Percentiles rank a stretch among this genome's conserved stretches.
phyloP scores from a whole-genome alignment of 2,113 vertebrate species.

The Notarius lentiginosus region DNA sequence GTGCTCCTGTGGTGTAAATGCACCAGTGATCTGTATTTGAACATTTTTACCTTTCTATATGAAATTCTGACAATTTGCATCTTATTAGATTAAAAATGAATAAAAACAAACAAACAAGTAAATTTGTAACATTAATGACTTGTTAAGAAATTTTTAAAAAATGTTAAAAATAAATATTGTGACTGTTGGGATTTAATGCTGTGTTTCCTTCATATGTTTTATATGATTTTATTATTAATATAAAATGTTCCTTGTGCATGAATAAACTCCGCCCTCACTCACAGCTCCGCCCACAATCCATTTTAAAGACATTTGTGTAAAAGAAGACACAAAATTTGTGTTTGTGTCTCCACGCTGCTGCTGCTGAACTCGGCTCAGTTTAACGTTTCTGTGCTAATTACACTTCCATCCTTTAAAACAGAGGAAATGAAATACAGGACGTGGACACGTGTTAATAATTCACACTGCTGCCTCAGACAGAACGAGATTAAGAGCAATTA shows the following conservation, averaged over 20 bases:
- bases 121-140: not conserved
- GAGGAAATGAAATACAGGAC: conserved; percentile 55
- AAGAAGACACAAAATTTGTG: not conserved
- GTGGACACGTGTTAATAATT: conserved; percentile 73
- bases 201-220: not conserved
- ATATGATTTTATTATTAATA: not conserved
- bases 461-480: conserved; percentile 68
- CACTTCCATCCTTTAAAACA: not conserved
- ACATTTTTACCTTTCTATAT: not conserved
- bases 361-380: not conserved
- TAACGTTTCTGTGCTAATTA: not conserved
- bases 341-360: conserved; percentile 1
- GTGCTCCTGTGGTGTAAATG: not conserved
- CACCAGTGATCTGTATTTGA: not conserved
- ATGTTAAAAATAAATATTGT: not conserved
- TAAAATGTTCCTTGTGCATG: not conserved
- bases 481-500: conserved; percentile 70
- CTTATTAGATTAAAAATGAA: not conserved
- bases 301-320: not conserved
- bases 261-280: not conserved
- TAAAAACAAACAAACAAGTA: not conserved
- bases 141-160: not conserved
- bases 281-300: not conserved
- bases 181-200: not conserved
- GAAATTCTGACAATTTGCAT: not conserved